phyloP scores from a whole-genome alignment of 2,797 vertebrate genomes.

The Microcaecilia unicolor region DNA sequence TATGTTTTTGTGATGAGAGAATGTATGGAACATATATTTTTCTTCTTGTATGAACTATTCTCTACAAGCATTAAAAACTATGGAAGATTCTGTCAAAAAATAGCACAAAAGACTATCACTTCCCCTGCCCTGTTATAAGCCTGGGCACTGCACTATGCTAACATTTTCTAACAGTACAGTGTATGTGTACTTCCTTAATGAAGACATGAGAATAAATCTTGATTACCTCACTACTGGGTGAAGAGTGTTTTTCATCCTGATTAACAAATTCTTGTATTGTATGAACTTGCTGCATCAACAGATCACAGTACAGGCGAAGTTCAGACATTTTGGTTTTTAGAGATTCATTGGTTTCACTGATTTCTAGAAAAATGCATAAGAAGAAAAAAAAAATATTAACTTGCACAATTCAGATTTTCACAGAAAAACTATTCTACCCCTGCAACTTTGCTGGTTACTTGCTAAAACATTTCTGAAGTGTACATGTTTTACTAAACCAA shows the following conservation, averaged over 20 bases:
- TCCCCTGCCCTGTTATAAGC: background rate
- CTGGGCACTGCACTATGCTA: background rate
- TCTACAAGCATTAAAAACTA: too few species aligned
- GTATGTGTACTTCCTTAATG: background rate
- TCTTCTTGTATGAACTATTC: too few species aligned
- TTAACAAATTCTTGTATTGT: constrained; percentile 86
- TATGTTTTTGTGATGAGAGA: too few species aligned
- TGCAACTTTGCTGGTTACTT: too few species aligned
- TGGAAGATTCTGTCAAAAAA: too few species aligned
- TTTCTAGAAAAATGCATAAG: constrained; percentile 45
- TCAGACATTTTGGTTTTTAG: constrained; percentile 98
- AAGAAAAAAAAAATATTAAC: constrained; percentile 7
- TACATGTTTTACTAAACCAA: too few species aligned
- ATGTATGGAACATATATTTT: too few species aligned
- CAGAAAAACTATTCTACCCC: too few species aligned
- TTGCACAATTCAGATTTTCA: background rate
- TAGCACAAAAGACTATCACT: background rate
- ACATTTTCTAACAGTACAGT: background rate
- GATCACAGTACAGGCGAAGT: constrained; percentile 92
- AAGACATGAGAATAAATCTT: background rate
- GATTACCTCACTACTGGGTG: constrained; percentile 73
- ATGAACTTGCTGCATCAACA: constrained; percentile 92
- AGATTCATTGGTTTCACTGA: constrained; percentile 84
- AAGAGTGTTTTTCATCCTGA: constrained; percentile 47
- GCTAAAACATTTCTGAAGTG: too few species aligned